These are phyloP conservation scores for Cromileptes altivelis DNA, from an alignment of 2,113 vertebrate genomes.

Conservation along the genomic window DNA sequence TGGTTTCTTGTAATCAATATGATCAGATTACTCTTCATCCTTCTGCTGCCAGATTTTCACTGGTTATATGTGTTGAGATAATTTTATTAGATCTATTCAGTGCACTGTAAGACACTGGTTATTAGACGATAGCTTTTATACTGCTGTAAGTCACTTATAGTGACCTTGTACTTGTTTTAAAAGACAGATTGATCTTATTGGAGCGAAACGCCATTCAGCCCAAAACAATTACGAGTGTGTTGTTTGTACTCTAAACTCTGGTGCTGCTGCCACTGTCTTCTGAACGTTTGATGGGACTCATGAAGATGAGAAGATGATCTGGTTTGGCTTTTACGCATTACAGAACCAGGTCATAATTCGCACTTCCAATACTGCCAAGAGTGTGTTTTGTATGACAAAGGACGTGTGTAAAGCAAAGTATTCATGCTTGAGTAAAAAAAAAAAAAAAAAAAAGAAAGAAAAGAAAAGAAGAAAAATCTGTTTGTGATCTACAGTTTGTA, in stretches of 20 bases:
- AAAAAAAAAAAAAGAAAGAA: slow-evolving; percentile 6
- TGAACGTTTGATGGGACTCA: slow-evolving; percentile 56
- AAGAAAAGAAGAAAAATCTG: slow-evolving; percentile 24
- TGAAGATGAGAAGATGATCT: slow-evolving; percentile 64
- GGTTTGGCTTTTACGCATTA: slow-evolving; percentile 48
- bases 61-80: slow-evolving; percentile 73
- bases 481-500: slow-evolving; percentile 75
- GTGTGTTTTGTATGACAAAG: slow-evolving; percentile 73
- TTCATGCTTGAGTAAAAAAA: slow-evolving; percentile 41
- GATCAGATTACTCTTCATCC: slow-evolving; percentile 73
- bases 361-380: slow-evolving; percentile 84
- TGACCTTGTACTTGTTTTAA: slow-evolving; percentile 70
- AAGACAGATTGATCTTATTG: slow-evolving; percentile 51
- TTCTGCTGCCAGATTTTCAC: slow-evolving; percentile 79
- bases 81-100: slow-evolving; percentile 76
- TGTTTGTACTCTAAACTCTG: slow-evolving; percentile 73
- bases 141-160: slow-evolving; percentile 68
- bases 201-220: slow-evolving; percentile 72
- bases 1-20: slow-evolving; percentile 76
- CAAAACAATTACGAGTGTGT: slow-evolving; percentile 59
- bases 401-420: slow-evolving; percentile 58
- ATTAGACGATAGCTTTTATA: slow-evolving; percentile 79
- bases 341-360: slow-evolving; percentile 72
- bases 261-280: slow-evolving; percentile 79
- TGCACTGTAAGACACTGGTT: slow-evolving; percentile 77